These are phyloP conservation scores for Zhuqinia jingwanae DNA, from an alignment of 2,888 invertebrate genomes.

Conservation along the genomic window DNA sequence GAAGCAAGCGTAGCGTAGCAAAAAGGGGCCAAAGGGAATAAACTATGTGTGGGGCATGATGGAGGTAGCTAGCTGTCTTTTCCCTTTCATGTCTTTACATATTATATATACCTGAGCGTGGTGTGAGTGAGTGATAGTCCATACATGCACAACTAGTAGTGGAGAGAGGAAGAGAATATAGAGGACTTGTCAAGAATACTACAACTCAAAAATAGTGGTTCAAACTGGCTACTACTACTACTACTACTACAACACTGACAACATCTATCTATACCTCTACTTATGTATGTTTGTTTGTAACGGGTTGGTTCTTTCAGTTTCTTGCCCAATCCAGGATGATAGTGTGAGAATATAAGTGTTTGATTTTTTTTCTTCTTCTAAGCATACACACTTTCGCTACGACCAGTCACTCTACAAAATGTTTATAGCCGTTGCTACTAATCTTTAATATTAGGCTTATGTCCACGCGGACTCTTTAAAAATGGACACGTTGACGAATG, in stretches of 20 bases:
- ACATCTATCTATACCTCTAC: no score
- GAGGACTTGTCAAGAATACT: background rate
- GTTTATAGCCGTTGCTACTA: no score
- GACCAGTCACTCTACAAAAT: no score
- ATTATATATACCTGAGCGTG: slow-evolving; percentile 18
- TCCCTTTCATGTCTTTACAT: slow-evolving; percentile 34
- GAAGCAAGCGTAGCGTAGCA: slow-evolving; percentile 36
- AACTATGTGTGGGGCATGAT: slow-evolving; percentile 36
- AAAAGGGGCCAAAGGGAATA: slow-evolving; percentile 51
- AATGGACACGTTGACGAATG: no score
- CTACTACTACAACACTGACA: no score
- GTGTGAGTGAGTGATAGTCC: slow-evolving; percentile 22
- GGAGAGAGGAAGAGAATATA: background rate
- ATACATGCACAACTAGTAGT: slow-evolving; percentile 9
- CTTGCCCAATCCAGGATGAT: no score
- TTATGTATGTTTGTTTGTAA: slow-evolving; percentile 24
- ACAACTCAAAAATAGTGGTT: background rate
- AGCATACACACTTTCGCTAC: slow-evolving; percentile 4
- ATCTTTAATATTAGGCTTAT: no score
- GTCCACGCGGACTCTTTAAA: no score
- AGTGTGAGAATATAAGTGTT: slow-evolving; percentile 28
- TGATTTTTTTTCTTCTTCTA: slow-evolving; percentile 5
- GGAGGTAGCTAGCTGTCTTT: slow-evolving; percentile 33
- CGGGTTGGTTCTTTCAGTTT: no score
- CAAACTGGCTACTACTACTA: background rate